Evolutionary conservation across 2,888 invertebrate species (phyloP), one percentile per base, ranked within the genome.

Genomic region (Papilio protenor): DNA sequence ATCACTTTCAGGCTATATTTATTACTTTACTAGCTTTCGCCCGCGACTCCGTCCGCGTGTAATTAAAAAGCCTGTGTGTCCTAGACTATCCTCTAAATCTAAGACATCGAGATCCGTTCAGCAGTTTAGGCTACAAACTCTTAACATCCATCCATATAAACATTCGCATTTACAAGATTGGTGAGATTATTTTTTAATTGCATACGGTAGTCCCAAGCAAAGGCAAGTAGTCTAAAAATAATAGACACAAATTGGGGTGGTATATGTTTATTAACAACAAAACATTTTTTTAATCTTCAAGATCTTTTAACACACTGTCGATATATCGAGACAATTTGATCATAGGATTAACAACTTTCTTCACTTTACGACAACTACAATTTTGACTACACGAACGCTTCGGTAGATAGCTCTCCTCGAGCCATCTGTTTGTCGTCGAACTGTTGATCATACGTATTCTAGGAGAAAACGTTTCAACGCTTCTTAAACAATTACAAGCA

Each of bases 311-410:
- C 78, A 92, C 82, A 66, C 80, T 86, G 78, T 93, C 92, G 59
- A 94, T 88, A 79, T 90, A 90, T 21, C 83, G 85, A 33, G 90
- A 88, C 77, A 94, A 86, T 84, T 90, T 87, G 49, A 90, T 78
- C 88, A 93, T 91, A 1, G 92, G 91, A 77, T 89, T 89, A 23
- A 85, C 79, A 8, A 88, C 84, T 80, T 82, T 86, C 52, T 81
- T 83, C 33, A 85, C 82, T 80, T 87, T 84, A 10, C 81, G 79
- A 81, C 86, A 86, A 75, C 80, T 82, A 80, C 83, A 85, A 52
- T 66, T 66, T 66, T 78, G 76, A 73, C 77, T 77, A 12, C 21
- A 49, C 16, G 49, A 76, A 64, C 75, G 33, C 11, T 84, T 80
- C 55, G 73, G 77, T n/a, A 79, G 79, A 52, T 40, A 76, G 23